Evolutionary conservation across 2,888 invertebrate genomes (phyloP).

Genomic region (Cordilura impudica): DNA sequence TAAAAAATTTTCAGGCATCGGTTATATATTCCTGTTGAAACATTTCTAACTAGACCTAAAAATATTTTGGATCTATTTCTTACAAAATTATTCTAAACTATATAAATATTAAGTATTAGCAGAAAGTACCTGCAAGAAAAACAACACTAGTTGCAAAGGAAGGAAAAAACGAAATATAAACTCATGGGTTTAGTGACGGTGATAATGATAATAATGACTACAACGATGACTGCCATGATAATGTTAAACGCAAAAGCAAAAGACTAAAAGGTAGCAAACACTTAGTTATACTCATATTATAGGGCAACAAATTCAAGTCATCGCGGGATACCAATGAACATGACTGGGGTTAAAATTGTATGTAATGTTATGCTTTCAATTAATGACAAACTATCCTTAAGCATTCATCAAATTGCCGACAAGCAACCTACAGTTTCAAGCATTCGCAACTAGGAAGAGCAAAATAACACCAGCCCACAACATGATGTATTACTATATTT

Average conservation of each 20-base stretch:
- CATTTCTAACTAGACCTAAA: too few species aligned
- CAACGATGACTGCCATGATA: not conserved
- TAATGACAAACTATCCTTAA: slow-evolving; percentile 64
- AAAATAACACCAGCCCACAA: slow-evolving; percentile 41
- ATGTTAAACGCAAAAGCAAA: not conserved
- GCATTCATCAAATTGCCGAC: slow-evolving; percentile 62
- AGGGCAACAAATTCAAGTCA: slow-evolving; percentile 35
- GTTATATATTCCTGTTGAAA: too few species aligned
- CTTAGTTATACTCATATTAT: slow-evolving; percentile 43
- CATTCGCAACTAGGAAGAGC: slow-evolving; percentile 32
- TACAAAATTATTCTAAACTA: too few species aligned
- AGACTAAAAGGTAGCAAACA: slow-evolving; percentile 39
- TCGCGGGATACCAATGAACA: slow-evolving; percentile 28
- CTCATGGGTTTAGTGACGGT: slow-evolving; percentile 37
- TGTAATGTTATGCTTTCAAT: slow-evolving; percentile 60
- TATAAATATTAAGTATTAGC: too few species aligned
- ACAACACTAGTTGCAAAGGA: too few species aligned
- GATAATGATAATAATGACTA: slow-evolving; percentile 1
- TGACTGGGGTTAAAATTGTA: slow-evolving; percentile 38
- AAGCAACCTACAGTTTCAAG: slow-evolving; percentile 42
- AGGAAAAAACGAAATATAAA: too few species aligned
- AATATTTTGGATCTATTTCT: too few species aligned
- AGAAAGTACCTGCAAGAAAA: too few species aligned
- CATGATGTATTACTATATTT: slow-evolving; percentile 18
- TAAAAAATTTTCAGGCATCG: too few species aligned